These are phyloP conservation scores for Mactromeris polynyma DNA, from an alignment of 2,888 invertebrate genomes.

Conservation along the genomic window DNA sequence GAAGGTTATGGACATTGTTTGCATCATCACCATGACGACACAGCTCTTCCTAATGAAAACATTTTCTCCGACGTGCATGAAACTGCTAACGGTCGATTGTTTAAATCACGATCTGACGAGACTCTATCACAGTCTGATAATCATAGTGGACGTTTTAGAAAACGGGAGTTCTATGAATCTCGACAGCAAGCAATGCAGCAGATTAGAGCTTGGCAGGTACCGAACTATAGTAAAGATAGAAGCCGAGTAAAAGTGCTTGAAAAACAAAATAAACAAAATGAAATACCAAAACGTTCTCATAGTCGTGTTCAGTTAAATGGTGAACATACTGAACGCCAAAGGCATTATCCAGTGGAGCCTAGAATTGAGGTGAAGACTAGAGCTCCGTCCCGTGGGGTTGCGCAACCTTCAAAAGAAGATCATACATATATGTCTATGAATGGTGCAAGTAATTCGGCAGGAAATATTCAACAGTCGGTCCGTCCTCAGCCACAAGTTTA, in stretches of 20 bases:
- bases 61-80: slow-evolving; percentile 80
- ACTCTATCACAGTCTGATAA: slow-evolving; percentile 88
- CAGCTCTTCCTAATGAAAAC: slow-evolving; percentile 79
- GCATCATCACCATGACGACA: slow-evolving; percentile 84
- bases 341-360: slow-evolving; percentile 61
- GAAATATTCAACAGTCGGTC: slow-evolving; percentile 70
- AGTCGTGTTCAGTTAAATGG: slow-evolving; percentile 43
- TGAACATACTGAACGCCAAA: slow-evolving; percentile 7
- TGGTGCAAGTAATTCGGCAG: slow-evolving; percentile 56
- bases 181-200: slow-evolving; percentile 83
- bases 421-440: slow-evolving; percentile 64
- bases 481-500: slow-evolving; percentile 71
- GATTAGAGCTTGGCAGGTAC: slow-evolving; percentile 82
- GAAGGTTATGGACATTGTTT: slow-evolving; percentile 82
- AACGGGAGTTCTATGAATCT: slow-evolving; percentile 82
- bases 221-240: slow-evolving; percentile 71
- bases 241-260: slow-evolving; percentile 59
- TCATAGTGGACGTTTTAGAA: slow-evolving; percentile 91
- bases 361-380: slow-evolving; percentile 54
- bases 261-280: slow-evolving; percentile 41
- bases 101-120: slow-evolving; percentile 86
- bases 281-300: slow-evolving; percentile 39
- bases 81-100: slow-evolving; percentile 81
- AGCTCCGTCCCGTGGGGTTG: slow-evolving; percentile 18
- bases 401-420: slow-evolving; percentile 39